A percentile compares a stretch with the other conserved stretches of the same genome.
Evolutionary conservation across 2,888 invertebrate genomes (phyloP).

Genomic region (Adineta ricciae): DNA sequence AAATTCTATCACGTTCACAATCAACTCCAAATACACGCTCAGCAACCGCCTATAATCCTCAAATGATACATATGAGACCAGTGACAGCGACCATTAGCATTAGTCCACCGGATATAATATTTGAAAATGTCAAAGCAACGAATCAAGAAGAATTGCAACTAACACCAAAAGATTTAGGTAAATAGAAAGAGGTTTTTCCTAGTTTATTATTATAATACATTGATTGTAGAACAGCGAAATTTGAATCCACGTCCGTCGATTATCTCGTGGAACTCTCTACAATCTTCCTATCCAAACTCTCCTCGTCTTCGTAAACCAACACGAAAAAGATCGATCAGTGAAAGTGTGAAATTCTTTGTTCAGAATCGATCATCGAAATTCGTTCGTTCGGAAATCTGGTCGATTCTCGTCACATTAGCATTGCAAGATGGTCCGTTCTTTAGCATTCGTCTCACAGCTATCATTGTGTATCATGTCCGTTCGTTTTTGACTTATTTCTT

Average conservation of each 20-base stretch:
- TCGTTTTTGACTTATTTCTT: slow-evolving; percentile 15
- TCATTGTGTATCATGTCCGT: background rate
- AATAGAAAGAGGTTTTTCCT: too few species aligned
- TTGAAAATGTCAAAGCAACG: background rate
- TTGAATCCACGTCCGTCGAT: background rate
- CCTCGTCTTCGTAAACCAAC: background rate
- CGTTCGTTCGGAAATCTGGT: background rate
- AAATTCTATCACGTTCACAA: background rate
- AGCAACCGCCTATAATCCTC: background rate
- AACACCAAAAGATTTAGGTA: background rate
- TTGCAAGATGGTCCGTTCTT: background rate
- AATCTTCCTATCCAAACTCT: background rate
- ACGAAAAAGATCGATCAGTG: background rate
- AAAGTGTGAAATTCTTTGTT: background rate
- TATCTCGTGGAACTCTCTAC: background rate
- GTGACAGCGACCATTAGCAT: background rate
- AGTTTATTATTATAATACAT: too few species aligned
- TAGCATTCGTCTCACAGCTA: background rate
- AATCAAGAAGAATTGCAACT: background rate
- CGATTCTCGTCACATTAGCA: background rate
- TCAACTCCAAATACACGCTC: background rate
- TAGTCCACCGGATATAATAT: background rate
- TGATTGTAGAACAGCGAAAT: background rate
- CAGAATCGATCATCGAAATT: background rate
- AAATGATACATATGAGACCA: background rate